Conservation (phyloP, 2,888 invertebrate genomes). For the Meteorus cinctellus region DNA sequence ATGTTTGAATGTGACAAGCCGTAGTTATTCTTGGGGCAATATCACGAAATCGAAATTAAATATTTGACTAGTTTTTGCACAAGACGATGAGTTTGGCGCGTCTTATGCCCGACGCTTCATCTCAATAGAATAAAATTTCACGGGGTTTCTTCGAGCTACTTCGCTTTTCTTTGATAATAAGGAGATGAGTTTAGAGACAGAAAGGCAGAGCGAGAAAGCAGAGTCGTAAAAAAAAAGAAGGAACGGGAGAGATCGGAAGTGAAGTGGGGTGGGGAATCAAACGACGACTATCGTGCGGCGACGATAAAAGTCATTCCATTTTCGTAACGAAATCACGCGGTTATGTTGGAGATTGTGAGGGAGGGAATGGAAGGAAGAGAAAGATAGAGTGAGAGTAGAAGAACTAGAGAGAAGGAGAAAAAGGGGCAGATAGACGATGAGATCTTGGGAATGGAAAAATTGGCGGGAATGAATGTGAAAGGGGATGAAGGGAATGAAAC, state of each 20-base stretch:
- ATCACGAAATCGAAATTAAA: slow-evolving; percentile 31
- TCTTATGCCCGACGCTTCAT: slow-evolving; percentile 12
- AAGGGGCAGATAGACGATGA: neutral
- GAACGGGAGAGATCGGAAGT: neutral
- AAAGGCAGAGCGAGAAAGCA: neutral
- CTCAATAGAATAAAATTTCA: slow-evolving; percentile 30
- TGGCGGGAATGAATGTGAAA: neutral
- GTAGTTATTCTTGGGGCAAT: slow-evolving; percentile 24
- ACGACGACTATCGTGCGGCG: slow-evolving; percentile 18
- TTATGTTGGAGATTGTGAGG: neutral
- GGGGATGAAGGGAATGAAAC: neutral
- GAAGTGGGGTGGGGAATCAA: slow-evolving; percentile 19
- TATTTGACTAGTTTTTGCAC: slow-evolving; percentile 27
- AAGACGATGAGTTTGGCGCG: slow-evolving; percentile 31
- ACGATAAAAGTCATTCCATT: slow-evolving; percentile 44
- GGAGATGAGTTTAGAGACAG: neutral
- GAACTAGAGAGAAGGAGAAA: too few species aligned
- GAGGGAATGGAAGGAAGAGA: neutral
- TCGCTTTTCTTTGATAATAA: neutral
- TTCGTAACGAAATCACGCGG: slow-evolving; percentile 38
- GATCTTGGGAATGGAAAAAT: slow-evolving; percentile 3
- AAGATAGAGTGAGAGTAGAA: neutral
- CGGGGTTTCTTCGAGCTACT: neutral
- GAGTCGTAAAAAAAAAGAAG: neutral
- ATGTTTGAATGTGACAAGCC: neutral